Evolutionary conservation across 2,113 vertebrate genomes (phyloP).

Genomic region (Merops nubicus): DNA sequence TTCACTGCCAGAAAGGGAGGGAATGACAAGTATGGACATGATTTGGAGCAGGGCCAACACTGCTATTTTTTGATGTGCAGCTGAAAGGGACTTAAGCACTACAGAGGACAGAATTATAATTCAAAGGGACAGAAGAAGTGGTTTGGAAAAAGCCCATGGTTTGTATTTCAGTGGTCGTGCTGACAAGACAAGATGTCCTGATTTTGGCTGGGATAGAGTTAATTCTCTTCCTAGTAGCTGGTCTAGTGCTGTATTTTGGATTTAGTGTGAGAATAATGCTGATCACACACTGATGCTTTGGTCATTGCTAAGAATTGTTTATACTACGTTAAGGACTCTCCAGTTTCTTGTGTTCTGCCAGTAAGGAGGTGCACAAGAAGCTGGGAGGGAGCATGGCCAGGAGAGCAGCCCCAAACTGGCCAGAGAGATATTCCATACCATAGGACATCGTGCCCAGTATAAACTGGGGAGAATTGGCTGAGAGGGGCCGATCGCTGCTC

Average conservation of each 20-base stretch:
- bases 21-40: not conserved
- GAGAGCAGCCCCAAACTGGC: not conserved
- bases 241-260: not conserved
- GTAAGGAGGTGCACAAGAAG: not conserved
- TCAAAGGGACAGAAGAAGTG: not conserved
- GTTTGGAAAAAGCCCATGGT: not conserved
- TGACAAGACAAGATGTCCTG: not conserved
- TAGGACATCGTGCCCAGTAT: not conserved
- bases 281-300: no score
- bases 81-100: not conserved
- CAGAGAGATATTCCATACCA: not conserved
- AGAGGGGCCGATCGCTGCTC: not conserved
- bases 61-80: not conserved
- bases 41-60: accelerated
- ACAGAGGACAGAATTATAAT: not conserved
- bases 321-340: not conserved
- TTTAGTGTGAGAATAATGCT: not conserved
- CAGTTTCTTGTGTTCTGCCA: not conserved
- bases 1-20: not conserved
- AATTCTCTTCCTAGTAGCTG: not conserved
- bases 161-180: not conserved
- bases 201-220: not conserved
- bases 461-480: not conserved
- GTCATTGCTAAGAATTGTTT: not conserved
- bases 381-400: not conserved